These are phyloP conservation scores for Pachliopta kotzebuea DNA, from an alignment of 2,888 invertebrate species.

Conservation along the genomic window DNA sequence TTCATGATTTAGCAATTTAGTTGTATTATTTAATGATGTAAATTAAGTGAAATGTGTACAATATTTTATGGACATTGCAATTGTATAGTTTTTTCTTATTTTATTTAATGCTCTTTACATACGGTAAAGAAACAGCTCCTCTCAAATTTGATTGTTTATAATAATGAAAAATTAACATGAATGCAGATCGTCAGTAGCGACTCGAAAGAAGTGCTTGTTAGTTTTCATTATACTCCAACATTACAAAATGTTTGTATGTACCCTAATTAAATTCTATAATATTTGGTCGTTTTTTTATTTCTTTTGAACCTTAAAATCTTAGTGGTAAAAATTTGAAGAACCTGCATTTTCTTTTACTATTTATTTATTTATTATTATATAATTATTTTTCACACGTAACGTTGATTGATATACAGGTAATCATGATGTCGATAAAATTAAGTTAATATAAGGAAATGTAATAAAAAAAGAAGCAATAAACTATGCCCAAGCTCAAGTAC, in stretches of 20 bases:
- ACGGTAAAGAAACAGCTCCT: slow-evolving; percentile 52
- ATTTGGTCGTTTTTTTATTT: slow-evolving; percentile 63
- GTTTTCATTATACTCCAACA: slow-evolving; percentile 78
- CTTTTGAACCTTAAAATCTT: slow-evolving; percentile 8
- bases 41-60: slow-evolving; percentile 30
- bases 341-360: neutral
- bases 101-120: slow-evolving; percentile 30
- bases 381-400: slow-evolving; percentile 9
- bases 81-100: slow-evolving; percentile 24
- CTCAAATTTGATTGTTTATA: slow-evolving; percentile 55
- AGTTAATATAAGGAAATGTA: slow-evolving; percentile 16
- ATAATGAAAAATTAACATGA: slow-evolving; percentile 51
- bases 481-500: slow-evolving; percentile 9
- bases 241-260: slow-evolving; percentile 80
- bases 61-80: slow-evolving; percentile 37
- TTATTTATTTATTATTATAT: neutral
- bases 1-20: slow-evolving; percentile 30
- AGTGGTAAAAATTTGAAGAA: slow-evolving; percentile 2
- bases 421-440: slow-evolving; percentile 13
- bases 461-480: slow-evolving; percentile 12
- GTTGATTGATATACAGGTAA: slow-evolving; percentile 6
- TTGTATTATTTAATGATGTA: slow-evolving; percentile 29
- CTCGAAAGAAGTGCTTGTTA: slow-evolving; percentile 73
- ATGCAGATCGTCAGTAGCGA: slow-evolving; percentile 68
- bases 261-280: slow-evolving; percentile 79